A percentile compares a stretch with the other conserved stretches of the same genome.
Conservation (phyloP, 92 coral and sea anemone species). For the Epizoanthus scotinus region DNA sequence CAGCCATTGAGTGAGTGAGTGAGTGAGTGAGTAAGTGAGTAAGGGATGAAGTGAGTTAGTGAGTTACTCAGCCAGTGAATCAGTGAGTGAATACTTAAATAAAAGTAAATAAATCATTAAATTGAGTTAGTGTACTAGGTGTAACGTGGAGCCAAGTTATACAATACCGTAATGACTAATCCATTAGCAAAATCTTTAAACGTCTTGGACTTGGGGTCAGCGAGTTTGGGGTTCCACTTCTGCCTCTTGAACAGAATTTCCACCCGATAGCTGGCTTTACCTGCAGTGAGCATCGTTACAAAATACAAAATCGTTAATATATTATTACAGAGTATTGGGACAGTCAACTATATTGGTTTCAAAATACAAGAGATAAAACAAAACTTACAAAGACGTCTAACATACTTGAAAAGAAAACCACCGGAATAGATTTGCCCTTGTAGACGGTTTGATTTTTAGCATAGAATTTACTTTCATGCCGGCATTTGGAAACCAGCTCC, state of each 20-base stretch:
- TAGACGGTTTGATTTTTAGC: no score
- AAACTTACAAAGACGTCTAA: no score
- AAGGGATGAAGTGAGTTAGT: neutral
- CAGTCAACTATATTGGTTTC: no score
- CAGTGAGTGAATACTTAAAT: neutral
- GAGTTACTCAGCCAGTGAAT: neutral
- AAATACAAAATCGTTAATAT: neutral
- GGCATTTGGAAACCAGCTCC: no score
- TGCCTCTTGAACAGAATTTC: constrained; percentile 78
- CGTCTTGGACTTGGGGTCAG: constrained; percentile 66
- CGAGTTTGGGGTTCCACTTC: constrained; percentile 78
- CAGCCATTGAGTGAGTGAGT: no score
- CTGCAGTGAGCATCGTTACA: constrained; percentile 40
- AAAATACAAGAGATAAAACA: no score
- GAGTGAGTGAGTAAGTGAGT: no score
- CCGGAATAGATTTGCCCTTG: no score
- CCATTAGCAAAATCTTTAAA: constrained; percentile 75
- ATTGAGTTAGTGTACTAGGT: no score
- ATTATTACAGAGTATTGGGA: neutral
- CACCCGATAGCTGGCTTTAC: constrained; percentile 70
- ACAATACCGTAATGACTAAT: constrained; percentile 66
- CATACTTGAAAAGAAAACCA: no score
- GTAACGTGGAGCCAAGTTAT: neutral
- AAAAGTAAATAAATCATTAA: no score
- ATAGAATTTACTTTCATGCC: no score